Evolutionary conservation across 2,888 invertebrate species (phyloP).

Genomic region (Anoncus sp.): DNA sequence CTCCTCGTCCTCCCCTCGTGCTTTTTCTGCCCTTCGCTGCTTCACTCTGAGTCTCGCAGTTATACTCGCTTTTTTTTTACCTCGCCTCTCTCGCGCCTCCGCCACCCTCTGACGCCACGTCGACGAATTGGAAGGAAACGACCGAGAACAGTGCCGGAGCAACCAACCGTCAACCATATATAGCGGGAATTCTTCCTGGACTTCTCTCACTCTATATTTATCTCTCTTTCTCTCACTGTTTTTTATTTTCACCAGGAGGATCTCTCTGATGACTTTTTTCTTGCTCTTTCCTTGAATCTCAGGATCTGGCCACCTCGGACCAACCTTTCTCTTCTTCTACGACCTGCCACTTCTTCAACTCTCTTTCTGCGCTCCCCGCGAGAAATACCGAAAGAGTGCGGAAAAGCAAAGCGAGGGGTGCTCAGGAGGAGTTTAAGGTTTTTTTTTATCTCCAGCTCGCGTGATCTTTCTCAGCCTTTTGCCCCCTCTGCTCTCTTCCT

Average conservation of each 20-base stretch:
- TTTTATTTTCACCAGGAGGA: conserved; percentile 35
- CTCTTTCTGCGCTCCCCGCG: conserved; percentile 14
- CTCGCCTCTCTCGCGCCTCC: conserved; percentile 44
- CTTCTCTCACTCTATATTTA: conserved; percentile 34
- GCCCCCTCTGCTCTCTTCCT: conserved; percentile 31
- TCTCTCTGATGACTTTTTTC: conserved; percentile 42
- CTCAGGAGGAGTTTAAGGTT: conserved; percentile 30
- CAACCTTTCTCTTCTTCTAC: conserved; percentile 34
- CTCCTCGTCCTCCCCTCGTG: conserved; percentile 50
- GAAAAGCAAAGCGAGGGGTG: conserved; percentile 17
- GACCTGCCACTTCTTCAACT: conserved; percentile 27
- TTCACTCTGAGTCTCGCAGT: conserved; percentile 31
- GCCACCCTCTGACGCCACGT: conserved; percentile 43
- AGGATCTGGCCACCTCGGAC: conserved; percentile 19
- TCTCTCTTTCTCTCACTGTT: conserved; percentile 1
- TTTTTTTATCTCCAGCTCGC: conserved; percentile 48
- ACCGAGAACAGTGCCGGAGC: conserved; percentile 75
- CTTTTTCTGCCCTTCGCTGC: conserved; percentile 42
- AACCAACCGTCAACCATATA: conserved; percentile 75
- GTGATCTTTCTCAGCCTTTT: conserved; percentile 64
- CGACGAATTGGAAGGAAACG: conserved; percentile 78
- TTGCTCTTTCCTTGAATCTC: conserved; percentile 41
- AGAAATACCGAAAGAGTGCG: conserved; percentile 33
- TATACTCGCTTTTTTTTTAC: conserved; percentile 46
- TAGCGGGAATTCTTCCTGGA: conserved; percentile 37